These are phyloP conservation scores for Suricata suricatta DNA, from an alignment of 2,113 vertebrate genomes.

Conservation along the genomic window DNA sequence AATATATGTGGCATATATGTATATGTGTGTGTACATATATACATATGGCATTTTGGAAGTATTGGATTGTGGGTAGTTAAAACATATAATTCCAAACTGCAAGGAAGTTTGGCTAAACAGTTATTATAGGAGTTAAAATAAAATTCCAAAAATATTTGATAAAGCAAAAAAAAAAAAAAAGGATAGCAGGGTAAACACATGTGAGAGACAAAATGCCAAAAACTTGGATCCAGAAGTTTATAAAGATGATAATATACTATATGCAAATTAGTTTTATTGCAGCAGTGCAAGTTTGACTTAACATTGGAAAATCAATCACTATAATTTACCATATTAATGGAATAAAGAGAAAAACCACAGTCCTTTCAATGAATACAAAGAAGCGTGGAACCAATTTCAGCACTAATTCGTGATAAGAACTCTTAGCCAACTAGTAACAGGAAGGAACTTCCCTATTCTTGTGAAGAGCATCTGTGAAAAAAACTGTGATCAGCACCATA, in stretches of 20 bases:
- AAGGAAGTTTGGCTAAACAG: background rate
- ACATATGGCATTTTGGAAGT: no score
- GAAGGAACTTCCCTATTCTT: background rate
- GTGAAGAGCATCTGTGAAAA: background rate
- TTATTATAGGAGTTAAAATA: background rate
- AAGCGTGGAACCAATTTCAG: background rate
- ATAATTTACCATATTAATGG: background rate
- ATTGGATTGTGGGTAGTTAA: background rate
- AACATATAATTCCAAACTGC: background rate
- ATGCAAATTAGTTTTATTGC: background rate
- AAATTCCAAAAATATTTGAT: background rate
- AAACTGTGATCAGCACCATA: background rate
- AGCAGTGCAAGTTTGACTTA: background rate
- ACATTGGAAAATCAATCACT: background rate
- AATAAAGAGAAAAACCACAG: background rate
- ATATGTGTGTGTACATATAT: background rate
- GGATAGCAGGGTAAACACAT: background rate
- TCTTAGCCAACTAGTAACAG: background rate
- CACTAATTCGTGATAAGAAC: background rate
- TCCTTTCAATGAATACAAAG: background rate
- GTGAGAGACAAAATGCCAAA: background rate
- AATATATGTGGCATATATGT: no score
- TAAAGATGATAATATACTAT: background rate
- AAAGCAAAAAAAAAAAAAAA: background rate
- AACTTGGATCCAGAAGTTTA: background rate